phyloP scores from a whole-genome alignment of 37 sponge, comb jelly and placozoan genomes.

The Amphimedon queenslandica region DNA sequence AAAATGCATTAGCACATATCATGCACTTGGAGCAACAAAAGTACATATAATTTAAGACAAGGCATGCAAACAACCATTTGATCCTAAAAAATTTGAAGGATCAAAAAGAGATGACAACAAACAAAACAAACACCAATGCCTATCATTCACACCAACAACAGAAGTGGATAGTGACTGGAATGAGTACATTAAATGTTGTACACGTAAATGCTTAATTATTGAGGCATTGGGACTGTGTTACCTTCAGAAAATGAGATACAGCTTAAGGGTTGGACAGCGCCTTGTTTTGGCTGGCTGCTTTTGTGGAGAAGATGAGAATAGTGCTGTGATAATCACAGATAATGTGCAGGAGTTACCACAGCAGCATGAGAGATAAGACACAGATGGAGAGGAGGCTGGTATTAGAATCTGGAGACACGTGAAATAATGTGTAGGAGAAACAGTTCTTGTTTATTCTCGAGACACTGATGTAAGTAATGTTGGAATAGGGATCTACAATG shows the following conservation, averaged over 20 bases:
- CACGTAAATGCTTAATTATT: conserved; percentile 4
- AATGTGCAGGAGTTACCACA: too few relatives aligned
- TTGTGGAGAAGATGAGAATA: not conserved
- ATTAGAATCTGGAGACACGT: conserved; percentile 20
- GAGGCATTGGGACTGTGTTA: not conserved
- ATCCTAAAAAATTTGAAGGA: conserved; percentile 19
- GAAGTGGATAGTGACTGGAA: not conserved
- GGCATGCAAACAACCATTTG: not conserved
- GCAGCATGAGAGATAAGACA: not conserved
- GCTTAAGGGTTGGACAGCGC: not conserved
- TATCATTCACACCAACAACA: not conserved
- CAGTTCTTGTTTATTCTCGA: too few relatives aligned
- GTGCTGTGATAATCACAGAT: not conserved
- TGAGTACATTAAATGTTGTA: not conserved
- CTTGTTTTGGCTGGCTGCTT: conserved; percentile 11
- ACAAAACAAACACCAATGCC: not conserved
- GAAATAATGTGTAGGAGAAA: too few relatives aligned
- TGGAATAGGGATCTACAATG: too few relatives aligned
- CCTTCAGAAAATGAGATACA: not conserved
- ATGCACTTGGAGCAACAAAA: not conserved
- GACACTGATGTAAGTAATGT: too few relatives aligned
- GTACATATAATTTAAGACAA: conserved; percentile 21
- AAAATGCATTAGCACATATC: not conserved
- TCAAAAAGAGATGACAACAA: not conserved
- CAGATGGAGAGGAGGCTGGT: conserved; percentile 7